A percentile compares a stretch with the other conserved stretches of the same genome.
Evolutionary conservation across 2,113 vertebrate species (phyloP).

Genomic region (Patagioenas fasciata): DNA sequence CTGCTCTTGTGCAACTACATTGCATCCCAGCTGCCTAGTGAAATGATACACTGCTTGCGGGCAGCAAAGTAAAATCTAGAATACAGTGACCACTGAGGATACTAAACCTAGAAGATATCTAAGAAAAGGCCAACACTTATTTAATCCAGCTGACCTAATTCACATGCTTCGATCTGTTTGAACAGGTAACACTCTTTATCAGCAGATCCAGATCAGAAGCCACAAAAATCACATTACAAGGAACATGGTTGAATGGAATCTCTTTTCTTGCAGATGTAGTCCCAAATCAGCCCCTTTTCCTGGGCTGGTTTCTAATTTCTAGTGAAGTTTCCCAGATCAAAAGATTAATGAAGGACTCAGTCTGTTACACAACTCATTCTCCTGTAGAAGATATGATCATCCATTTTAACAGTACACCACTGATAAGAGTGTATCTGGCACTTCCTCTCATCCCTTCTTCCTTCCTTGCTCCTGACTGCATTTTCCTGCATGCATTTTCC

Average conservation of each 20-base stretch:
- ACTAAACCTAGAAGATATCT: background rate
- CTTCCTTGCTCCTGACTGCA: background rate
- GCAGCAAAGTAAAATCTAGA: background rate
- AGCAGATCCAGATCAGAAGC: background rate
- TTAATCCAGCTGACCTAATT: background rate
- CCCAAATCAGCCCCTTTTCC: background rate
- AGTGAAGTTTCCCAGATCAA: background rate
- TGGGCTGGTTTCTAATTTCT: background rate
- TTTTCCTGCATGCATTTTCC: background rate
- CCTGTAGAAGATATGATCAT: background rate
- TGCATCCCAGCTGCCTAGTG: background rate
- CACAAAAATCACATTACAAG: background rate
- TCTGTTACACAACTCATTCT: background rate
- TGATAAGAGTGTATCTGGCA: background rate
- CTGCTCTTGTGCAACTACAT: background rate
- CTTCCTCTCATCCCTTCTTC: background rate
- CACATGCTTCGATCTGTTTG: background rate
- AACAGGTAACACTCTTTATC: background rate
- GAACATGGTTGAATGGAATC: background rate
- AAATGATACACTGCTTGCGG: background rate
- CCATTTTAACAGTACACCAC: background rate
- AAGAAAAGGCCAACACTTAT: background rate
- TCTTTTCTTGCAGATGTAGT: background rate
- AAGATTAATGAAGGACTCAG: background rate
- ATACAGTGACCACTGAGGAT: background rate